Evolutionary conservation across 1,140 invertebrate species (phyloP).

Genomic region (Doryteuthis pealeii): DNA sequence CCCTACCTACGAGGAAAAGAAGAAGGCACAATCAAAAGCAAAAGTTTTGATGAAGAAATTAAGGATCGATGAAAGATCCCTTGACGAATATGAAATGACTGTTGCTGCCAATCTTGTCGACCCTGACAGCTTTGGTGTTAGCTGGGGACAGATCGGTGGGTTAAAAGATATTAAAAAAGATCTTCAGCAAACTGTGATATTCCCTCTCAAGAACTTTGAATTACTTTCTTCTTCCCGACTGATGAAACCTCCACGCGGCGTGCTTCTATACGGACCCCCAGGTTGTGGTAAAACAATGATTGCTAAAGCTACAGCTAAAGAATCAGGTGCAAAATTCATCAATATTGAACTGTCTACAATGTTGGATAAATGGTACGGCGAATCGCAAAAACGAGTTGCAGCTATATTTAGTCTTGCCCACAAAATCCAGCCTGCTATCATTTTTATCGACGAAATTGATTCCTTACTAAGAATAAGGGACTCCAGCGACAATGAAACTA

Average conservation of each 20-base stretch:
- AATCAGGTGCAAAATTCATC: slow-evolving; percentile 88
- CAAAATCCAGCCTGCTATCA: slow-evolving; percentile 91
- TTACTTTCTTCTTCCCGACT: slow-evolving; percentile 82
- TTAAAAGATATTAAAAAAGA: slow-evolving; percentile 86
- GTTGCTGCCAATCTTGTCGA: slow-evolving; percentile 93
- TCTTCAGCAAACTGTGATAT: slow-evolving; percentile 88
- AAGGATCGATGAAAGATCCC: slow-evolving; percentile 61
- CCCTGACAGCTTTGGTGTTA: slow-evolving; percentile 80
- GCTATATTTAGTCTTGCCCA: slow-evolving; percentile 95
- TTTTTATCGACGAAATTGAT: slow-evolving; percentile 98
- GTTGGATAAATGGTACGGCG: slow-evolving; percentile 98
- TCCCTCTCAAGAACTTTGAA: slow-evolving; percentile 81
- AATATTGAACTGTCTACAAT: slow-evolving; percentile 82
- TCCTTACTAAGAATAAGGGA: slow-evolving; percentile 89
- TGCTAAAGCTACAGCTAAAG: slow-evolving; percentile 88
- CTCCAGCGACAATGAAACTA: slow-evolving; percentile 93
- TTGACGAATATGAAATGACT: slow-evolving; percentile 92
- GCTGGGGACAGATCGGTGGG: slow-evolving; percentile 92
- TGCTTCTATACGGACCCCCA: slow-evolving; percentile 75
- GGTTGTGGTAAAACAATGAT: slow-evolving; percentile 98
- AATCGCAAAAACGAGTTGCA: slow-evolving; percentile 94
- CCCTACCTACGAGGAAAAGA: slow-evolving; percentile 63
- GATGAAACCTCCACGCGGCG: slow-evolving; percentile 80
- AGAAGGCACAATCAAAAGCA: slow-evolving; percentile 64
- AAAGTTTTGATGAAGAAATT: slow-evolving; percentile 65